Conservation (phyloP, 2,797 vertebrate species). For the Numenius phaeopus region DNA sequence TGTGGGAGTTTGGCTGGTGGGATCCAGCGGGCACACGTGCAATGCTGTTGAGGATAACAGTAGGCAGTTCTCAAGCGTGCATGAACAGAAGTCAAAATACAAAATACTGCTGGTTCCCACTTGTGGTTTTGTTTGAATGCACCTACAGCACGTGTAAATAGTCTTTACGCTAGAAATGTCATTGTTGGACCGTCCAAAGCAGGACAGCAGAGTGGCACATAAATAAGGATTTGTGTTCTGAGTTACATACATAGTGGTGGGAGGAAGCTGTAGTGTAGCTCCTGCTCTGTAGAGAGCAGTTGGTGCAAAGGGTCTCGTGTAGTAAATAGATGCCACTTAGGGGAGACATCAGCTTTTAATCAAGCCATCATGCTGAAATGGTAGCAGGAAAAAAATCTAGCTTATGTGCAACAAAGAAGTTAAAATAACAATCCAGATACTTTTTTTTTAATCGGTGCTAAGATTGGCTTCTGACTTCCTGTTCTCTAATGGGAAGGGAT, state of each 20-base stretch:
- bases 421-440: slow-evolving; percentile 23
- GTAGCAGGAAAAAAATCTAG: neutral
- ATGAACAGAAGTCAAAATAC: neutral
- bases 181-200: neutral
- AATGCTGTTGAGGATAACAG: neutral
- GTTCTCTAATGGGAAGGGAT: slow-evolving; percentile 29
- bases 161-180: neutral
- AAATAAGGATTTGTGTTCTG: neutral
- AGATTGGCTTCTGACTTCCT: slow-evolving; percentile 55
- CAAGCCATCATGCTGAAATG: neutral
- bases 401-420: neutral
- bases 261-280: neutral
- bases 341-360: neutral
- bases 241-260: neutral
- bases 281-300: neutral
- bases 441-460: slow-evolving; percentile 15
- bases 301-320: neutral
- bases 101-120: neutral
- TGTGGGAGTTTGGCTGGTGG: neutral
- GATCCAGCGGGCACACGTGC: neutral
- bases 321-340: neutral
- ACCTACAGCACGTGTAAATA: neutral
- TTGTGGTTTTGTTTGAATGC: neutral
- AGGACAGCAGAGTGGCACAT: neutral
- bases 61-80: neutral